phyloP scores from a whole-genome alignment of 92 coral and sea anemone genomes.

The Heteractis magnifica region DNA sequence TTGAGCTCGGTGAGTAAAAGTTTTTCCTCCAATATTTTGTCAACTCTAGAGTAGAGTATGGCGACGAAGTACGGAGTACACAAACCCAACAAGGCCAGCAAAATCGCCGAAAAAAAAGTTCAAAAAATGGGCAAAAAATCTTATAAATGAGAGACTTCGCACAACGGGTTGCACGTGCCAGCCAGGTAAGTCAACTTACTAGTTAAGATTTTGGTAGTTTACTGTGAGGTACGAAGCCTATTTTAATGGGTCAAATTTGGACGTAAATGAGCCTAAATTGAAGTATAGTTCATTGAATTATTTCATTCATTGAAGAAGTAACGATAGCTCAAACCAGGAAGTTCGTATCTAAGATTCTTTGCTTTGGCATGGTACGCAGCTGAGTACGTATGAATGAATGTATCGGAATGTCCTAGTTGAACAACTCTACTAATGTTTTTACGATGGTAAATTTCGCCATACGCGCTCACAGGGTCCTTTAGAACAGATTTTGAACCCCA shows the following conservation, averaged over 20 bases:
- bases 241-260: background rate
- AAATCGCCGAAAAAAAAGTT: constrained; percentile 23
- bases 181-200: constrained; percentile 16
- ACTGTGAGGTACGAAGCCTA: background rate
- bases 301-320: constrained; percentile 32
- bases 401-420: constrained; percentile 25
- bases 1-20: constrained; percentile 4
- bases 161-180: constrained; percentile 33
- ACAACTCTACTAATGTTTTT: background rate
- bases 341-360: constrained; percentile 12
- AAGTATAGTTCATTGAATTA: background rate
- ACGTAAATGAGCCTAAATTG: constrained; percentile 16
- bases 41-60: constrained; percentile 52
- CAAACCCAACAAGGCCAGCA: constrained; percentile 50
- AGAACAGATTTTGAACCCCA: background rate
- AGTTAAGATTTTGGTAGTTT: background rate
- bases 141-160: constrained; percentile 30
- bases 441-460: constrained; percentile 8
- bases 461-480: constrained; percentile 4
- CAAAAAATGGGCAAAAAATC: constrained; percentile 22
- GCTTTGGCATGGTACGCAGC: background rate
- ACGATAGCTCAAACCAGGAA: constrained; percentile 23
- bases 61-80: constrained; percentile 53
- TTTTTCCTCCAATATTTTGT: constrained; percentile 25
- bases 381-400: constrained; percentile 28